Percentiles rank a stretch among this genome's conserved stretches.
These are phyloP conservation scores for Clarias laeviceps DNA, from an alignment of 2,797 vertebrate genomes.

Conservation along the genomic window DNA sequence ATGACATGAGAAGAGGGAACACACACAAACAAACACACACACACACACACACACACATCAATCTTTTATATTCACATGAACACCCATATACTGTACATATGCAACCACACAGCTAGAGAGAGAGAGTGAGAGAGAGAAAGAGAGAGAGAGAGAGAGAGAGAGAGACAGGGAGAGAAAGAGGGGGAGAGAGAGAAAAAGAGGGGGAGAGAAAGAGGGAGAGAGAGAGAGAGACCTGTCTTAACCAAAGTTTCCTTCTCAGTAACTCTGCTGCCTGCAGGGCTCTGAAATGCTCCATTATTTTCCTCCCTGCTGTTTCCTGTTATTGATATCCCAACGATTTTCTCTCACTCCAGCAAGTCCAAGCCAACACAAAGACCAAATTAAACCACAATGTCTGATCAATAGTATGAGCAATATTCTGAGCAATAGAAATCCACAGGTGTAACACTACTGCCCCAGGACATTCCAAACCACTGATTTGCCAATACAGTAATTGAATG, in stretches of 20 bases:
- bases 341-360: slow-evolving; percentile 71
- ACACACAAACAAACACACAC: not conserved
- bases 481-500: slow-evolving; percentile 69
- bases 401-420: slow-evolving; percentile 69
- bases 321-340: slow-evolving; percentile 79
- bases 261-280: slow-evolving; percentile 75
- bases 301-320: slow-evolving; percentile 76
- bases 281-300: slow-evolving; percentile 83
- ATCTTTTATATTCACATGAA: no score
- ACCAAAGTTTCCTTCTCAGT: slow-evolving; percentile 72
- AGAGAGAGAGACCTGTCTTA: slow-evolving; percentile 38
- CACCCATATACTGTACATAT: not conserved
- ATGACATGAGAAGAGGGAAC: not conserved
- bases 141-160: not conserved
- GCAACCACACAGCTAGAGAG: not conserved
- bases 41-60: not conserved
- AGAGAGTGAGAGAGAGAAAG: not conserved
- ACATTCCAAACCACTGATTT: slow-evolving; percentile 66
- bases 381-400: slow-evolving; percentile 77
- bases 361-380: slow-evolving; percentile 76
- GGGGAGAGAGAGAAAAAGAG: not conserved
- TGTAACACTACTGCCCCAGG: slow-evolving; percentile 67
- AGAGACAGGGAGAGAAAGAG: not conserved
- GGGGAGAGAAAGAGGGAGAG: no score
- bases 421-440: slow-evolving; percentile 64